These are phyloP conservation scores for Acanthis flammea DNA, from an alignment of 2,797 vertebrate genomes.

Conservation along the genomic window DNA sequence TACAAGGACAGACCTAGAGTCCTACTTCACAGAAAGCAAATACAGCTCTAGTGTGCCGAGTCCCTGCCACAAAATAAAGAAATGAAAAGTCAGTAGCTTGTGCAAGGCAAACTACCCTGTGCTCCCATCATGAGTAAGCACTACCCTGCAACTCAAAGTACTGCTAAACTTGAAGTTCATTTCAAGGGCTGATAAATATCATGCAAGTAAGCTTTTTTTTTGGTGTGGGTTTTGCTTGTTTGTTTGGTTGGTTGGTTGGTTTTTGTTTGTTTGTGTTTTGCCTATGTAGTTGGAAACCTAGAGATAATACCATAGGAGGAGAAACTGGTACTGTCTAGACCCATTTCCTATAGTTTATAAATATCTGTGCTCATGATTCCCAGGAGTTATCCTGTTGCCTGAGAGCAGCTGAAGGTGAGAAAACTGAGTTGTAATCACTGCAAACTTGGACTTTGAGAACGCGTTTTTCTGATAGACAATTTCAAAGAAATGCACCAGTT, in stretches of 20 bases:
- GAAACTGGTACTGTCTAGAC: background rate
- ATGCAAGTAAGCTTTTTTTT: background rate
- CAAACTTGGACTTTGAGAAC: background rate
- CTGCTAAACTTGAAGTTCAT: background rate
- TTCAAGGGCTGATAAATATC: background rate
- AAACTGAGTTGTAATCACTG: background rate
- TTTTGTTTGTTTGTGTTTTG: background rate
- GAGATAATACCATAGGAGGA: background rate
- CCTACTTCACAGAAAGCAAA: background rate
- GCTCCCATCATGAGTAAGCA: background rate
- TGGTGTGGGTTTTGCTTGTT: background rate
- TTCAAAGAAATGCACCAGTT: background rate
- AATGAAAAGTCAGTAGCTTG: background rate
- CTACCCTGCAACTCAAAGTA: background rate
- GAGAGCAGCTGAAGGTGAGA: background rate
- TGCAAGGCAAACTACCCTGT: background rate
- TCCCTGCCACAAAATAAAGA: background rate
- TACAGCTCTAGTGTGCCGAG: background rate
- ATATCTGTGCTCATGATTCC: background rate
- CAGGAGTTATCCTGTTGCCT: background rate
- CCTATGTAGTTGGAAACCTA: background rate
- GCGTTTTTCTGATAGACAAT: background rate
- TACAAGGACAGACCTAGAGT: background rate
- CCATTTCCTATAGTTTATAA: background rate
- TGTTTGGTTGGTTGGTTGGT: too few relatives aligned